Base-by-base conservation (phyloP, 2,113 vertebrate species). In the Struthio camelus region DNA sequence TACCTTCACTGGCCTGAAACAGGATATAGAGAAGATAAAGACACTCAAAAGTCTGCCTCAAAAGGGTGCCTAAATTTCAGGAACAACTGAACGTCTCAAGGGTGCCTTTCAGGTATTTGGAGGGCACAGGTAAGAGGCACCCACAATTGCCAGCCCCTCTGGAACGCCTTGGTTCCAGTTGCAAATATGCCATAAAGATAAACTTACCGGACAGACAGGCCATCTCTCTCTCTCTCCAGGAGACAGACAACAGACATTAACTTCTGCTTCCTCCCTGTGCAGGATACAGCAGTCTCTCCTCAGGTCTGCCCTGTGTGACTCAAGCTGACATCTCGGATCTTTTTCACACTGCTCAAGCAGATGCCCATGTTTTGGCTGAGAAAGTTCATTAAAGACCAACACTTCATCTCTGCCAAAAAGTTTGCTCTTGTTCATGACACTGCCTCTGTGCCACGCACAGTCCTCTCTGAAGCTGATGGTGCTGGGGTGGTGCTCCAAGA, bases 261-360 rank as follows among this genome's bases (percentile, higher is more conserved):
- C 51, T n/a, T 75, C n/a, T 6, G 54, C 53, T 40, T 82, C 64
- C 15, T 83, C 19, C 5, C 27, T 23, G 12, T 16, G 32, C 3
- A 2, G 58, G 32, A 7, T 12, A 12, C 2, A 16, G 1, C 13
- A 56, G 30, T 51, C 15, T 38, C 32, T 51, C 38, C 34, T 27
- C 44, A 58, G 22, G 19, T 62, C 71, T 75, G 61, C 28, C 51
- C 3, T 6, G 42, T 27, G 48, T 4, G 3, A 19, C 62, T 30
- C 0, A 0, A 42, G 64, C 59, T 28, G 61, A 32, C 4, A 2
- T 25, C 5, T 32, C 15, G 53, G 42, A 18, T 59, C 38, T 20
- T 10, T 50, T 65, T 53, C 1, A 0, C 40, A 10, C 2, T 14
- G n/a, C 22, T 80, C 3, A 0, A 66, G 50, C 30, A 28, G 1